Conservation (phyloP, 92 coral and sea anemone genomes). For the Epizoanthus scotinus region DNA sequence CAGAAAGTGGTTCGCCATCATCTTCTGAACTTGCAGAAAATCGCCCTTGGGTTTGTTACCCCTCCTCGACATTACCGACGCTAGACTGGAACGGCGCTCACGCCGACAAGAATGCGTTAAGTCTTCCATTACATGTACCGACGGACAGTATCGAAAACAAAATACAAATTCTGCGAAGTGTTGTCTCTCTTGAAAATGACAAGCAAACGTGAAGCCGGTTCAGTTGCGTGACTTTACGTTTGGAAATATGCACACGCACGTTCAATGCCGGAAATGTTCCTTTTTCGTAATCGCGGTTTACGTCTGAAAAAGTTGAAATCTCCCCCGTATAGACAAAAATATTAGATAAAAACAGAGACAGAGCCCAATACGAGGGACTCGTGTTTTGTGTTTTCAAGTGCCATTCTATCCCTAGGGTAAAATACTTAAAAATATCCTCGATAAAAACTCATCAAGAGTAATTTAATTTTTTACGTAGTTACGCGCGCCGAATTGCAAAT, state of each 20-base stretch:
- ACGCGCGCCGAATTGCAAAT: neutral
- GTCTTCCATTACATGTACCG: slow-evolving; percentile 18
- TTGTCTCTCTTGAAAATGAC: too few relatives aligned
- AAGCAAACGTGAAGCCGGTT: too few relatives aligned
- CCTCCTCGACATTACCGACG: neutral
- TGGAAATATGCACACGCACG: too few relatives aligned
- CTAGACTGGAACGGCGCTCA: neutral
- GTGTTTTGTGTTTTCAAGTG: neutral
- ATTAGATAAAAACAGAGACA: too few relatives aligned
- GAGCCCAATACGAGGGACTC: too few relatives aligned
- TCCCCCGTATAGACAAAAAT: too few relatives aligned
- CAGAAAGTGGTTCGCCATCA: slow-evolving; percentile 11
- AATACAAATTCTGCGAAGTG: too few relatives aligned
- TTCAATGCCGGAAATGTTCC: too few relatives aligned
- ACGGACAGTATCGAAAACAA: too few relatives aligned
- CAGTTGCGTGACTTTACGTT: too few relatives aligned
- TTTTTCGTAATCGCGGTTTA: too few relatives aligned
- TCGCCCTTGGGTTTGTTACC: slow-evolving; percentile 17
- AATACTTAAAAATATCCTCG: neutral
- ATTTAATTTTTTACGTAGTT: neutral
- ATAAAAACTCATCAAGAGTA: neutral
- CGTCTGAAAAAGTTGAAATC: too few relatives aligned
- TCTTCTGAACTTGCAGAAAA: slow-evolving; percentile 11
- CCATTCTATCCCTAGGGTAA: neutral
- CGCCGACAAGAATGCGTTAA: neutral